Evolutionary conservation across 1,140 invertebrate species (phyloP).

Genomic region (Condylostylus longicornis): DNA sequence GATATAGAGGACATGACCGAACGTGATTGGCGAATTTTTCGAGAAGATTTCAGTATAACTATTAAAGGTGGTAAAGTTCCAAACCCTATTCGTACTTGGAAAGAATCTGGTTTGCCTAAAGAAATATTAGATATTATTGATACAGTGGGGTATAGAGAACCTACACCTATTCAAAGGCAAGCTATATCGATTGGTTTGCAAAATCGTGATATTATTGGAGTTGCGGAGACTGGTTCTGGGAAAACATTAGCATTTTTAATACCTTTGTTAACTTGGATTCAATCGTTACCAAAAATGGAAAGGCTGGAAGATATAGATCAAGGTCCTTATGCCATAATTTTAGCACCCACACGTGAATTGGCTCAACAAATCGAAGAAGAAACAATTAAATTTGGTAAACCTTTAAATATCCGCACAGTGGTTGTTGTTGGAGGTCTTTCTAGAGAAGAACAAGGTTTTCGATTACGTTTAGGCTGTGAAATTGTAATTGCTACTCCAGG

Average conservation of each 20-base stretch:
- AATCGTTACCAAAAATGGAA: slow-evolving; percentile 90
- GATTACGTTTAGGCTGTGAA: slow-evolving; percentile 92
- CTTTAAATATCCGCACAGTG: slow-evolving; percentile 88
- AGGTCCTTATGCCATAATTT: slow-evolving; percentile 98
- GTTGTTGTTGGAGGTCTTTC: slow-evolving; percentile 97
- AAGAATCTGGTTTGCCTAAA: slow-evolving; percentile 79
- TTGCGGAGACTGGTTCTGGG: slow-evolving; percentile 96
- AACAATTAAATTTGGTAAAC: slow-evolving; percentile 92
- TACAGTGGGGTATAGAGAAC: slow-evolving; percentile 92
- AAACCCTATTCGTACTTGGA: slow-evolving; percentile 90
- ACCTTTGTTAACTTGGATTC: slow-evolving; percentile 95
- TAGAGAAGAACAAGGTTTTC: slow-evolving; percentile 95
- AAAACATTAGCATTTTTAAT: slow-evolving; percentile 98
- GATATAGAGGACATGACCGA: slow-evolving; percentile 91
- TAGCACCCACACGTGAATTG: slow-evolving; percentile 96
- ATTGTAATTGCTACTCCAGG: slow-evolving; percentile 99
- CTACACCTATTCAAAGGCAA: slow-evolving; percentile 97
- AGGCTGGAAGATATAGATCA: slow-evolving; percentile 80
- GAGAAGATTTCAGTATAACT: slow-evolving; percentile 98
- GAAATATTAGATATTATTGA: slow-evolving; percentile 92
- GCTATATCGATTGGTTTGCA: slow-evolving; percentile 98
- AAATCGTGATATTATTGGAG: slow-evolving; percentile 98
- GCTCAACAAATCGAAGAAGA: slow-evolving; percentile 99
- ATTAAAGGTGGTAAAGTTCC: slow-evolving; percentile 97
- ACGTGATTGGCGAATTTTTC: slow-evolving; percentile 98